phyloP scores from a whole-genome alignment of 2,888 invertebrate species.

The Pyralis farinalis region DNA sequence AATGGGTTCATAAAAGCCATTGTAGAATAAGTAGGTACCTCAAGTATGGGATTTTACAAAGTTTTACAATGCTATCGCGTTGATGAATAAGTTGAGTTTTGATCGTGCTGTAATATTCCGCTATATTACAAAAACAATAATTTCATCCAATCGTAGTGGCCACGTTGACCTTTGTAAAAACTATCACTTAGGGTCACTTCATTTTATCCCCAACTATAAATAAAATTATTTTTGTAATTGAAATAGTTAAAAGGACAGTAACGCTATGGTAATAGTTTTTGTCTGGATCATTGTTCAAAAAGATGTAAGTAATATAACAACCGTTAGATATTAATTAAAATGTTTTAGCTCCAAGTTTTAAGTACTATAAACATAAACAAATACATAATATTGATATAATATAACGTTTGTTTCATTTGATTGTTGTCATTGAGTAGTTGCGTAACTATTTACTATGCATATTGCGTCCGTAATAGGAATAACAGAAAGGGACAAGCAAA shows the following conservation, averaged over 20 bases:
- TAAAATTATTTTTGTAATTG: slow-evolving; percentile 71
- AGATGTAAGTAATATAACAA: slow-evolving; percentile 35
- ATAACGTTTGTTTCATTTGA: slow-evolving; percentile 8
- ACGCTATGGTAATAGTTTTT: slow-evolving; percentile 25
- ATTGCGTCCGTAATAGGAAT: no score
- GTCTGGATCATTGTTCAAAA: slow-evolving; percentile 51
- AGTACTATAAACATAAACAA: slow-evolving; percentile 57
- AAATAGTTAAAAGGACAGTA: slow-evolving; percentile 39
- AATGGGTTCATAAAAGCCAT: slow-evolving; percentile 18
- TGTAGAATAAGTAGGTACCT: slow-evolving; percentile 26
- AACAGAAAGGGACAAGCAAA: no score
- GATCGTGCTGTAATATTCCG: no score
- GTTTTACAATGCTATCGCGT: no score
- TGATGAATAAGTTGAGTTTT: no score
- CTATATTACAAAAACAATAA: no score
- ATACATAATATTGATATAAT: slow-evolving; percentile 56
- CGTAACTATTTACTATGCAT: background rate
- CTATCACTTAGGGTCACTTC: slow-evolving; percentile 14
- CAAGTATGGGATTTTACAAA: no score
- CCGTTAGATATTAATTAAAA: slow-evolving; percentile 62
- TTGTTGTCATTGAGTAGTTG: background rate
- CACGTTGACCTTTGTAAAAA: no score
- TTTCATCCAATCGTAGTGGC: no score
- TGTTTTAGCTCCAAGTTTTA: slow-evolving; percentile 76
- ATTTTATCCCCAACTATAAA: slow-evolving; percentile 42